Base-by-base conservation (phyloP, 2,797 vertebrate genomes). In the Argya squamiceps region DNA sequence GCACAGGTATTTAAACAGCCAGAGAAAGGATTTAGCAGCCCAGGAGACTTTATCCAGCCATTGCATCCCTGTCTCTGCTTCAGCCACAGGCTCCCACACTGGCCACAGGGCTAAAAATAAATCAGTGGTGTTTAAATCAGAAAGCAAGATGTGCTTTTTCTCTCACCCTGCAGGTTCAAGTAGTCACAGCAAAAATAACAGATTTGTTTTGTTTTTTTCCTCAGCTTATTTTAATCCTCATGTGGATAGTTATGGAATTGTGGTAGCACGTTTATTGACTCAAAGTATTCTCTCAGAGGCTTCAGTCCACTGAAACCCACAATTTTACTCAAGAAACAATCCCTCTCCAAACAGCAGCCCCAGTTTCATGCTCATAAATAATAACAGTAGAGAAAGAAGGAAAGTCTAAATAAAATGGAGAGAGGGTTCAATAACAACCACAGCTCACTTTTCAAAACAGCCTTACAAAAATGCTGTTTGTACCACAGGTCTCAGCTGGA, bases 401-500 rank as follows among this genome's bases (percentile, higher is more conserved):
- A 70, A 85, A 62, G 32, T 17, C 46, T 68, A 74, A 93, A 50
- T 50, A 79, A 79, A 69, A 74, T 32, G 34, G 55, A 56, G 59
- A 92, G 73, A 34, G 52, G 49, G 36, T 52, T 76, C 88, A 73
- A 46, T n/a, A 76, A 75, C 63, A 95, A 92, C 80, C 86, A 85
- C 55, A 86, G 78, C 41, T 92, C 16, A 0, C 46, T 93, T 76
- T 82, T 83, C 58, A 70, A 77, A 92, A 87, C 86, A 81, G 68
- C 80, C 23, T 68, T 21, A n/a, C 67, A 88, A 88, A 97, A 96
- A 88, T 46, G 90, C 82, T 75, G 55, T 70, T 94, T 88, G 88
- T 87, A 93, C 76, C 84, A 60, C 88, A 76, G 60, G 15, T 69
- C 93, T 95, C 89, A 92, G 76, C 78, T 91, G 93, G 94, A 94